Conservation (phyloP, 64 coral and sea anemone genomes). For the Hydrozoanthus tunicans region DNA sequence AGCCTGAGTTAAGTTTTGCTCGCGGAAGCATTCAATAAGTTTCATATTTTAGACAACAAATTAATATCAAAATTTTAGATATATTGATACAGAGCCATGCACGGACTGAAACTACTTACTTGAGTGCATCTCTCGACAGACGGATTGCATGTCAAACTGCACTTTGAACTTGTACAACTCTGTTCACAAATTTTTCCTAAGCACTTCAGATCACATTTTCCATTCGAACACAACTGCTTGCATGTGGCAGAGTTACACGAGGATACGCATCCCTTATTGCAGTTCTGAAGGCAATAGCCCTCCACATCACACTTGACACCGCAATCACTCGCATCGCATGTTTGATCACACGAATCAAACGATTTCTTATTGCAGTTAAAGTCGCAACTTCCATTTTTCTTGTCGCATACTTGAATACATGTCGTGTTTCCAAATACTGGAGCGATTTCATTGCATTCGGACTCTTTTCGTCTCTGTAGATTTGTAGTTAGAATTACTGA, state of each 20-base stretch:
- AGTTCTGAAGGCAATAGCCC: constrained; percentile 42
- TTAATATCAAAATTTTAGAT: background rate
- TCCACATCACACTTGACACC: background rate
- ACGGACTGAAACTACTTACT: background rate
- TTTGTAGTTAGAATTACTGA: background rate
- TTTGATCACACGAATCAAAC: constrained; percentile 40
- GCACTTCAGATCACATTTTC: constrained; percentile 3
- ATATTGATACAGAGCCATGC: background rate
- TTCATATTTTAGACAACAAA: background rate
- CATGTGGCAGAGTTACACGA: constrained; percentile 16
- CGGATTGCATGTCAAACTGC: constrained; percentile 23
- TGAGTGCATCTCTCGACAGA: constrained; percentile 1
- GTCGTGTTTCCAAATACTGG: constrained; percentile 25
- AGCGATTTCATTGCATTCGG: background rate
- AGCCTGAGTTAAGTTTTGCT: no score
- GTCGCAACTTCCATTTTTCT: background rate
- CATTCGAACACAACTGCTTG: constrained; percentile 43
- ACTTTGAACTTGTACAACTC: constrained; percentile 21
- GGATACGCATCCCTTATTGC: constrained; percentile 25
- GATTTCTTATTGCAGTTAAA: constrained; percentile 24
- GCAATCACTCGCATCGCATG: constrained; percentile 1
- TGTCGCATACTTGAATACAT: constrained; percentile 28
- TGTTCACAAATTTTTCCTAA: constrained; percentile 26
- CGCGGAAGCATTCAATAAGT: no score
- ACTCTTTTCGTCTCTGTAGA: background rate